Conservation (phyloP, 1,140 invertebrate species). For the Diuraphis noxia region DNA sequence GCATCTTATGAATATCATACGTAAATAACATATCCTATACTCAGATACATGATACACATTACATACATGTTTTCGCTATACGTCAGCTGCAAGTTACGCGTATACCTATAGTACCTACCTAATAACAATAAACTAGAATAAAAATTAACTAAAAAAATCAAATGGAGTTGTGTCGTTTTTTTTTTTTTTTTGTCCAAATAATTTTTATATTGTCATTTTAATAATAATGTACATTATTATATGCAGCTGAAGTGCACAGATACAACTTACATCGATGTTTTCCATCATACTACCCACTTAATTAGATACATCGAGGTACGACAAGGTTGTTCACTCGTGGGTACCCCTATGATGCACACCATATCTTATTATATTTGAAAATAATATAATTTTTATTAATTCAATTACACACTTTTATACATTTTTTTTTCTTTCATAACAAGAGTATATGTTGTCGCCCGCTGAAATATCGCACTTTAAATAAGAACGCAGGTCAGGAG, state of each 20-base stretch:
- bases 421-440: background rate
- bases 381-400: too few species aligned
- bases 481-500: background rate
- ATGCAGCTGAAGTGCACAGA: background rate
- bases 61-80: too few species aligned
- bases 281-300: background rate
- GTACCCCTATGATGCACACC: background rate
- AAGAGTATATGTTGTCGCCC: too few species aligned
- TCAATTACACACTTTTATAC: background rate
- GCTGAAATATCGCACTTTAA: background rate
- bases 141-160: background rate
- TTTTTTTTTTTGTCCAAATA: background rate
- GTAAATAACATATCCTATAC: too few species aligned
- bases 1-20: too few species aligned
- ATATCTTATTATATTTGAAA: background rate
- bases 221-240: background rate
- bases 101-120: background rate
- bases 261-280: constrained; percentile 18
- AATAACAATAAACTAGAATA: background rate
- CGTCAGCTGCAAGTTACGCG: too few species aligned
- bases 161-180: background rate
- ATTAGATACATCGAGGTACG: background rate
- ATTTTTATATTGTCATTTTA: too few species aligned
- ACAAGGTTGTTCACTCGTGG: constrained; percentile 5
- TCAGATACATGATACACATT: too few species aligned